Base-by-base conservation (phyloP, 2,797 vertebrate genomes). In the Amblyopsis hoosieri region DNA sequence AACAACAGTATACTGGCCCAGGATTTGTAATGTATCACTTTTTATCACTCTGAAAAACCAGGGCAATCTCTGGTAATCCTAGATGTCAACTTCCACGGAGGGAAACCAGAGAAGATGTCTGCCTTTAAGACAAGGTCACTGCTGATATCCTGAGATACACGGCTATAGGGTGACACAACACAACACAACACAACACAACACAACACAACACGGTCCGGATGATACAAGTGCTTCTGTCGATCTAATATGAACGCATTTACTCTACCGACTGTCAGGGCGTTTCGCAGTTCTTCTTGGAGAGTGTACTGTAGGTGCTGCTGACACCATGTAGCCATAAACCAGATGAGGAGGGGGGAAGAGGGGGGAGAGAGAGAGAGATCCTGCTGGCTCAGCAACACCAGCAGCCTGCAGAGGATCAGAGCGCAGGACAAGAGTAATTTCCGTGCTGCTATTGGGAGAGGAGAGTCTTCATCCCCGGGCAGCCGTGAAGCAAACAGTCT, bases 351-450 rank as follows among this genome's bases (percentile, higher is more conserved):
- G 57, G 13, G 17, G 46, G 12, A 31, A 29, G 37, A 4, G 51
- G 56, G 49, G 47, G 10, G 50, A 12, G 37, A 19, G 45, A 29
- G 52, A 49, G 57, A 49, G 57, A 14, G 61, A 50, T 87, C 75
- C 85, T 60, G 79, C 86, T 84, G 66, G 77, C 80, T 92, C 89
- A 91, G 90, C 90, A 87, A 37, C 75, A 65, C 66, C 72, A 3
- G 15, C 62, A 66, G 78, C 69, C 76, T 83, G 78, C 60, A 61
- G 69, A 82, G 76, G 67, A 83, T 81, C 85, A 84, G 73, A 82
- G 80, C 68, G 76, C 76, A 81, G 85, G 80, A 83, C 47, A 75
- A 78, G 78, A 79, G 77, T 79, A 72, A 83, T 87, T 87, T 85
- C 76, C 68, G 51, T 62, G 78, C 68, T 74, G 82, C 78, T 89